Evolutionary conservation across 2,113 vertebrate species (phyloP), one percentile per base, ranked within the genome.

Genomic region (Apaloderma vittatum): DNA sequence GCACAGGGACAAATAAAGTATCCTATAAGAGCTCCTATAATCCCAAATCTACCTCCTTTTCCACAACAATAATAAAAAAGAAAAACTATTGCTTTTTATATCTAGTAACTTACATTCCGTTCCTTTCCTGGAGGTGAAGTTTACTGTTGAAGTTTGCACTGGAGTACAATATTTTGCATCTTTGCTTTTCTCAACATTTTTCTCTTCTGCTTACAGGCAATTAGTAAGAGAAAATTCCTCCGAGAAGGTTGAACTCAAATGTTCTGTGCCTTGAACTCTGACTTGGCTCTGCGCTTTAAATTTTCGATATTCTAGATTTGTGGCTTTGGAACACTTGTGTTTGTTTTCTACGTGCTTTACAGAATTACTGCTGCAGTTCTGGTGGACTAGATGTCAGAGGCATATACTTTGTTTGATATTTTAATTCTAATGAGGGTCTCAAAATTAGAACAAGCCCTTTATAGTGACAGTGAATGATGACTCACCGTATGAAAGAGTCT

Each of bases 391-490:
- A 62, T 94, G 83, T 81, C 92, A 96, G 58, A 93, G 32, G 49
- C 65, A 91, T 54, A 51, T 8, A 65, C 59, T 72, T 76, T 26
- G 29, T 95, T 88, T 94, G 95, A 84, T 94, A 89, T 93, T 94
- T 93, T 93, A 87, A 89, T 92, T 87, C 91, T 94, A 94, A 97
- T 91, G 91, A 96, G 83, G 86, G 80, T 93, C 96, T 96, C 91
- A 94, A 89, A 97, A 94, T 95, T 95, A 96, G 93, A 97, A 93
- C 77, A 82, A 92, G 88, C 62, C 65, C 93, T 97, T 96, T 95
- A 65, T 34, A 62, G 76, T 94, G 95, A 97, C 91, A 97, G 86
- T 94, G 94, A 97, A 48, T 87, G 94, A 97, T 97, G 95, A 97
- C 70, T 97, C 97, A 97, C 62, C 2, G 6, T 43, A 72, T 57